Percentiles rank a stretch among this genome's conserved stretches.
Conservation (phyloP, 2,888 invertebrate genomes). For the Alsophila aescularia region DNA sequence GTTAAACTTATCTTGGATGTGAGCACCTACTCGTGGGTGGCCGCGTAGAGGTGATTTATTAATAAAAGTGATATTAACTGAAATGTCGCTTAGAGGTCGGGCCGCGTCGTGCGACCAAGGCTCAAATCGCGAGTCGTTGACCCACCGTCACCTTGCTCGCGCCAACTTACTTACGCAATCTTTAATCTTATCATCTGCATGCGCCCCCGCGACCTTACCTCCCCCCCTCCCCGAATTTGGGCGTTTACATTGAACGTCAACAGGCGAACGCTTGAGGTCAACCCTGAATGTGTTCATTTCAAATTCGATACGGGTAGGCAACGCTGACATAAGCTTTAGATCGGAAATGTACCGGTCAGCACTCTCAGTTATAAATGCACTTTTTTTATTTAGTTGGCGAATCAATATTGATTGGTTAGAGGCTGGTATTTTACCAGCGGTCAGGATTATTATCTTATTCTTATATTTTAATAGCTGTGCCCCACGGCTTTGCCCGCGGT, state of each 20-base stretch:
- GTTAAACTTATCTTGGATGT: not conserved
- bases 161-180: conserved; percentile 77
- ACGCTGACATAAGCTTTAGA: conserved; percentile 33
- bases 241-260: conserved; percentile 47
- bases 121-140: conserved; percentile 76
- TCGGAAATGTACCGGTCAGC: too few species aligned
- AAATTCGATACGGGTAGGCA: conserved; percentile 46
- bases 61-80: conserved; percentile 46
- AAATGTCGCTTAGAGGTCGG: conserved; percentile 74
- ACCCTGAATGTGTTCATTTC: conserved; percentile 47
- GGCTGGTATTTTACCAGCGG: not conserved
- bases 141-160: conserved; percentile 81
- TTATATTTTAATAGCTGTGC: too few species aligned
- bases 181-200: conserved; percentile 82
- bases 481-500: too few species aligned
- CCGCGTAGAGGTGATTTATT: conserved; percentile 10
- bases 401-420: not conserved
- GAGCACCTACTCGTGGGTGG: not conserved
- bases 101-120: conserved; percentile 73
- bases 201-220: conserved; percentile 69
- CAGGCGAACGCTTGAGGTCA: conserved; percentile 51
- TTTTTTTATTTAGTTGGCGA: not conserved
- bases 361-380: too few species aligned
- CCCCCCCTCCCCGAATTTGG: conserved; percentile 69
- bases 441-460: not conserved